These are phyloP conservation scores for Drosophila greeni DNA, from an alignment of 2,888 invertebrate genomes.

Conservation along the genomic window DNA sequence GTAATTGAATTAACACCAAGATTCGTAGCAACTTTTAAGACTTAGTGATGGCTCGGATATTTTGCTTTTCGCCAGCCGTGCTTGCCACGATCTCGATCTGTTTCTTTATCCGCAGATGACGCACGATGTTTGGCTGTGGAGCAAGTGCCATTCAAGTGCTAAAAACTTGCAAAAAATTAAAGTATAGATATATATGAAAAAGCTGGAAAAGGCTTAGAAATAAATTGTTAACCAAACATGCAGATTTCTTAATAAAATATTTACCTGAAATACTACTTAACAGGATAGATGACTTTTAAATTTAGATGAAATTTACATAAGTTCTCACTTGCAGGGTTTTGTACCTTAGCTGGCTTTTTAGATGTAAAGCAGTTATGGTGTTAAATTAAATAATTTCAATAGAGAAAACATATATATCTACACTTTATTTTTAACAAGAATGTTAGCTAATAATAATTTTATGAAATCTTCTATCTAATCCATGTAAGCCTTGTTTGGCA, in stretches of 20 bases:
- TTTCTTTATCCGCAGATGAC: conserved; percentile 35
- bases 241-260: conserved; percentile 10
- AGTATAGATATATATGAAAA: neutral
- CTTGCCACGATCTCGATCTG: conserved; percentile 23
- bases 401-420: neutral
- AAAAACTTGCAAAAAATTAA: conserved; percentile 41
- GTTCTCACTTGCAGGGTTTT: neutral
- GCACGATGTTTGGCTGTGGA: conserved; percentile 35
- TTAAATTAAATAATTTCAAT: neutral
- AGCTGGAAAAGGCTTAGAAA: conserved; percentile 8
- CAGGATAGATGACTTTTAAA: conserved; percentile 9
- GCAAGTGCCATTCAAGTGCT: conserved; percentile 48
- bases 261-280: conserved; percentile 5
- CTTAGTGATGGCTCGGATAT: conserved; percentile 9
- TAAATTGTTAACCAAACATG: conserved; percentile 12
- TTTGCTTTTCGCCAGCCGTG: conserved; percentile 21
- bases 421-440: neutral
- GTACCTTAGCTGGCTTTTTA: neutral
- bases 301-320: conserved; percentile 24
- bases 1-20: conserved; percentile 69
- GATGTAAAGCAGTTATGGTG: neutral
- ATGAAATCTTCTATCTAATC: neutral
- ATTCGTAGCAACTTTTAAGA: conserved; percentile 22
- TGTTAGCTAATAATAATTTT: neutral
- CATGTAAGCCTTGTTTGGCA: neutral